Base-by-base conservation (phyloP, 2,113 vertebrate genomes). In the Ptilorrhoa leucosticta region DNA sequence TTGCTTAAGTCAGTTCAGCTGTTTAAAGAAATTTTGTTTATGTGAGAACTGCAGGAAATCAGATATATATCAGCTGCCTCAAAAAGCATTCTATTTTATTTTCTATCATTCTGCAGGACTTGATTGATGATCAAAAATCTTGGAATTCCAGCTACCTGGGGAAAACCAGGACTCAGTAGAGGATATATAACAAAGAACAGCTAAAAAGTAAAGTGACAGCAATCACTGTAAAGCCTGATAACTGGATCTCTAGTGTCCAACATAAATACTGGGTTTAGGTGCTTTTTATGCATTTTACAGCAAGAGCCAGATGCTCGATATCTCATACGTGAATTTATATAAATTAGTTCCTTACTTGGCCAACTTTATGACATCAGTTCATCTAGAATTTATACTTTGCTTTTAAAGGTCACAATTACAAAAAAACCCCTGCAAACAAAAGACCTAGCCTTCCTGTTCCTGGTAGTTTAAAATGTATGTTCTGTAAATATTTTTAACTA, bases 151-250 rank as follows among this genome's bases (percentile, higher is more conserved):
- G 58, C 50, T 94, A 92, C 83, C 79, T 90, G 83, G 90, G 93
- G 94, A 93, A 94, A 93, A 86, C 45, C 58, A 83, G 50, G 64
- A 83, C 64, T 93, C 64, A 22, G 56, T 33, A n/a, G 76, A 92
- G 72, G 68, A 83, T 54, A 68, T 75, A 48, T 90, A 96, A 93
- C 89, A 92, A 93, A 88, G 64, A 96, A 31, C 68, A 95, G 85
- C 82, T 96, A 97, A 96, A 96, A 96, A 88, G 18, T 77, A 92
- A 96, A 96, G 71, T 90, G 82, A 96, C 91, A 94, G 82, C 85
- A 90, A 84, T 80, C 91, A 96, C 66, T 80, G 68, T 70, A 95
- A 93, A 91, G 89, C 90, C 71, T 92, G 90, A 95, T 91, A 95
- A 94, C 94, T 86, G 84, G 77, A 95, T 96, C 93, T 96, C 94